Evolutionary conservation across 2,888 invertebrate genomes (phyloP).

Genomic region (Philhelius pedissequus): DNA sequence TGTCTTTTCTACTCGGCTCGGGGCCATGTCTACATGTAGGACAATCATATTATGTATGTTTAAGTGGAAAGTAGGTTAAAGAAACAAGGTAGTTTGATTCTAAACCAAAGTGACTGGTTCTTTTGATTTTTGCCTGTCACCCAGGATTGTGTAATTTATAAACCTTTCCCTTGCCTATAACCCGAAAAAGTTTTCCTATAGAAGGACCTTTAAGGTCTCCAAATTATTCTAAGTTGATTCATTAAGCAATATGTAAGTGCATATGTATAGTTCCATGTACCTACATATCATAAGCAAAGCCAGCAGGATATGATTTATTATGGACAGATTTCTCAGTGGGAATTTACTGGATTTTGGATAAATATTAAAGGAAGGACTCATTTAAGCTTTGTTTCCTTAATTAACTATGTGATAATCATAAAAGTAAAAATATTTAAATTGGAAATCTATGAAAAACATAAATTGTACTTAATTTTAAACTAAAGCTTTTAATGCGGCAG

Average conservation of each 20-base stretch:
- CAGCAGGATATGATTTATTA: too few relatives aligned
- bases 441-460: too few relatives aligned
- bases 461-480: too few relatives aligned
- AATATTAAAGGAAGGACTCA: too few relatives aligned
- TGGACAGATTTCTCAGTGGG: background rate
- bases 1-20: background rate
- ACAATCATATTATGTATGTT: background rate
- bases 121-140: conserved; percentile 11
- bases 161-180: background rate
- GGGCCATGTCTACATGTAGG: background rate
- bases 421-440: too few relatives aligned
- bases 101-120: conserved; percentile 10
- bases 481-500: too few relatives aligned
- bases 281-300: background rate
- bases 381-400: too few relatives aligned
- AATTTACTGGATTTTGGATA: background rate
- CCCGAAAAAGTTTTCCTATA: conserved; percentile 20
- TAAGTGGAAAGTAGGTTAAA: conserved; percentile 46
- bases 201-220: conserved; percentile 46
- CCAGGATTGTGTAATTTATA: conserved; percentile 48
- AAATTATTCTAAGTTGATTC: conserved; percentile 64
- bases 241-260: conserved; percentile 7
- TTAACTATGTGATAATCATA: too few relatives aligned
- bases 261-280: background rate
- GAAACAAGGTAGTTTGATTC: conserved; percentile 24